These are phyloP conservation scores for Perithous albicinctus DNA, from an alignment of 2,888 invertebrate species.

Conservation along the genomic window DNA sequence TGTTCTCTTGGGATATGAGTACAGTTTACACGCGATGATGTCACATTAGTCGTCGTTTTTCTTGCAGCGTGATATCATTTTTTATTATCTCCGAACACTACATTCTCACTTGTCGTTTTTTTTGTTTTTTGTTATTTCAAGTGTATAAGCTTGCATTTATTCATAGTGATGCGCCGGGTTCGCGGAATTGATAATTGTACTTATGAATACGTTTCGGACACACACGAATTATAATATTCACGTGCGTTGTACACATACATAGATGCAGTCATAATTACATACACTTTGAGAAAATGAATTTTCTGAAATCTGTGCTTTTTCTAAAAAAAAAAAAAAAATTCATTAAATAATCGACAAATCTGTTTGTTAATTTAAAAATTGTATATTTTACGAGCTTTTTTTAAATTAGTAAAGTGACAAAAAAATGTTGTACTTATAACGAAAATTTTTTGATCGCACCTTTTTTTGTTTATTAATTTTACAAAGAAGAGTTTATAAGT, in stretches of 20 bases:
- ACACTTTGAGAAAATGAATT: too few relatives aligned
- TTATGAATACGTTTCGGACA: neutral
- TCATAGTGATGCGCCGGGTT: constrained; percentile 28
- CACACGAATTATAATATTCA: neutral
- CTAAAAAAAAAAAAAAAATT: too few relatives aligned
- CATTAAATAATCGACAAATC: too few relatives aligned
- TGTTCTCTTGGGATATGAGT: neutral
- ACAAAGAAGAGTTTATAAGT: too few relatives aligned
- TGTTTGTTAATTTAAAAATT: too few relatives aligned
- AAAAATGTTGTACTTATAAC: too few relatives aligned
- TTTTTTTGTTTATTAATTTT: too few relatives aligned
- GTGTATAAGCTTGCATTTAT: constrained; percentile 41
- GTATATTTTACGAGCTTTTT: too few relatives aligned
- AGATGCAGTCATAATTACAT: too few relatives aligned
- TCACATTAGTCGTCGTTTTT: neutral
- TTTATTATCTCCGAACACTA: neutral
- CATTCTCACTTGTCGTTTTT: neutral
- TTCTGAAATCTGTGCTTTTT: too few relatives aligned
- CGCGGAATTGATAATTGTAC: constrained; percentile 13
- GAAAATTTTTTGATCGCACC: too few relatives aligned
- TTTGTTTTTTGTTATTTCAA: constrained; percentile 26
- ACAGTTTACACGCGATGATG: neutral
- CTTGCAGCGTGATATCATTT: neutral
- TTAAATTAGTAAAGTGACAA: too few relatives aligned
- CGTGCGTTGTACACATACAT: neutral